Evolutionary conservation across 2,888 invertebrate species (phyloP), one percentile per base, ranked within the genome.

Genomic region (Nephrotoma flavescens): DNA sequence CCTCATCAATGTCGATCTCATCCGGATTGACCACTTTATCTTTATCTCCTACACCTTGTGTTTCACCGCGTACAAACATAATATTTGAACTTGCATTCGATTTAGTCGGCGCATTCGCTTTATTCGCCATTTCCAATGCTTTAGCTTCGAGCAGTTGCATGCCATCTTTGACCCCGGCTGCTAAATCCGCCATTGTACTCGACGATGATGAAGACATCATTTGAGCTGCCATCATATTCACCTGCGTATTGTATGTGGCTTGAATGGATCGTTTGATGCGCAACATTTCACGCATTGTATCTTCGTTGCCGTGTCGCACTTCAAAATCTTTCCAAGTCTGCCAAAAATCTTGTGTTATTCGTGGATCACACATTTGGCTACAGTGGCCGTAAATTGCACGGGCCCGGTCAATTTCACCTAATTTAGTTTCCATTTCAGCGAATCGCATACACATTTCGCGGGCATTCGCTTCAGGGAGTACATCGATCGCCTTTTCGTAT

Each of bases 291-390:
- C 99, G 94, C 95, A 99, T 98, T 0, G 99, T 99, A 90, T 99
- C 99, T 91, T 99, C 99, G 92, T 99, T 99, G 15, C 99, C 99
- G 92, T 99, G 99, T 86, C 97, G 95, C 19, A 99, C 97, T 93
- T 99, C 99, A 92, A 99, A 99, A 90, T 99, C 98, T 91, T 99
- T 98, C 99, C 99, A 99, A 0, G 97, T 97, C 90, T 97, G 97
- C 99, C 99, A 99, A 92, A 99, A 99, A 87, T 97, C 96, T 0
- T 95, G 94, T 4, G 98, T 97, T 7, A 98, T 98, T 90, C 99
- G 94, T 1, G 99, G 99, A 93, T 99, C 99, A 92, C 99, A 99
- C 92, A 99, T 97, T 93, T 99, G 99, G 89, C 99, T 98, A 90
- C 99, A 99, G 91, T 99, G 99, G 0, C 97, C 96, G 91, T 99